Base-by-base conservation (phyloP, 2,113 vertebrate species). In the Tragelaphus strepsiceros region DNA sequence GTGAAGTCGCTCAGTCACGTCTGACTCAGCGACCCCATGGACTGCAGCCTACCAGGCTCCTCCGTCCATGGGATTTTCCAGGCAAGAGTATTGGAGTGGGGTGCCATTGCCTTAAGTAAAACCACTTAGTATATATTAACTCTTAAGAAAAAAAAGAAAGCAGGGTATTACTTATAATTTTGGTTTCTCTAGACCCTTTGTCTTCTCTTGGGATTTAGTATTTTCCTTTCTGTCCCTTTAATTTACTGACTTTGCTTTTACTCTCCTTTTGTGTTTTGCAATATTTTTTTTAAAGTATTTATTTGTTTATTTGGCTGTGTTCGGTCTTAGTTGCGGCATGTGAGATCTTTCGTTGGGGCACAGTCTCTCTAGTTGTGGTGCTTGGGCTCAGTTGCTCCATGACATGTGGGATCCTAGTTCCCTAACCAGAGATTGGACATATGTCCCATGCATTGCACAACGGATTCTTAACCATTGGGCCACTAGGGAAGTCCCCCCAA, bases 171-270 rank as follows among this genome's bases (percentile, higher is more conserved):
- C 5, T 81, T 92, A 39, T 71, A 67, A 54, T 91, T 85, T 91
- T 91, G 62, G 21, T 88, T 94, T 53, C 13, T 62, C 5, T 82
- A 87, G 6, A n/a, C 15, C 6, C 24, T 82, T 53, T 54, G 24
- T 77, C 6, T 77, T 95, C 14, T 84, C 62, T 97, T 82, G 26
- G n/a, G n/a, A 89, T n/a, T 95, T 90, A 54, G 39, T 88, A 32
- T 80, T 92, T 97, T 92, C 92, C 61, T 64, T 93, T 90, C 30
- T 82, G 3, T 82, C 90, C 81, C 17, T 87, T 35, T 56, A 67
- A 93, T 86, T 91, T 82, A 88, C 17, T 92, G 82, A 59, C 59
- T 88, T 98, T 89, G 39, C 21, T 84, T 96, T 96, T 89, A 14
- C 22, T 92, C n/a, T 89, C 22, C 51, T 90, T 85, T 96, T 90